Conservation (phyloP, 2,797 vertebrate genomes). For the Psittacula derbiana region DNA sequence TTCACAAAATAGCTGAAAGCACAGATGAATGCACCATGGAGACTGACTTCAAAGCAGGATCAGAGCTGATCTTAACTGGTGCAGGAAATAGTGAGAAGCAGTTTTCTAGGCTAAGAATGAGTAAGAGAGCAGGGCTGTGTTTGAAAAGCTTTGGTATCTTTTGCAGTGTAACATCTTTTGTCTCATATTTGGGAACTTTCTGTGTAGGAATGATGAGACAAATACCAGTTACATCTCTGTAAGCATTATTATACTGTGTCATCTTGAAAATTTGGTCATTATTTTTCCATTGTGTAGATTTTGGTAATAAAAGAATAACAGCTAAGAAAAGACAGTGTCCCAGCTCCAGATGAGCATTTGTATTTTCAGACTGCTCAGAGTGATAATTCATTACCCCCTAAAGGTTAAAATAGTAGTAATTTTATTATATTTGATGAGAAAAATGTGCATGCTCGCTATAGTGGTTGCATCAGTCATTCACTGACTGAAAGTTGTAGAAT, state of each 20-base stretch:
- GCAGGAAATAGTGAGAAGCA: neutral
- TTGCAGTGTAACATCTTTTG: neutral
- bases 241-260: neutral
- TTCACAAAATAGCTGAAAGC: slow-evolving; percentile 41
- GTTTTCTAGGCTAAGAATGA: neutral
- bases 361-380: neutral
- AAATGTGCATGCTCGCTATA: neutral
- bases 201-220: neutral
- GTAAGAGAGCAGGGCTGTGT: neutral
- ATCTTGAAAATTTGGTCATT: neutral
- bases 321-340: neutral
- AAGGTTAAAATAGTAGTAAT: neutral
- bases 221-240: neutral
- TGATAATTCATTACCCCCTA: neutral
- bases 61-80: neutral
- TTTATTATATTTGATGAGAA: neutral
- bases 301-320: neutral
- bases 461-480: neutral
- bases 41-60: neutral
- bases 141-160: neutral
- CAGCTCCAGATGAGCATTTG: neutral
- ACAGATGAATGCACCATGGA: neutral
- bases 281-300: neutral
- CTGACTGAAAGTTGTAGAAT: neutral
- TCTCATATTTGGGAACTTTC: neutral